Conservation (phyloP, 2,797 vertebrate species). For the Gymnothorax javanicus region DNA sequence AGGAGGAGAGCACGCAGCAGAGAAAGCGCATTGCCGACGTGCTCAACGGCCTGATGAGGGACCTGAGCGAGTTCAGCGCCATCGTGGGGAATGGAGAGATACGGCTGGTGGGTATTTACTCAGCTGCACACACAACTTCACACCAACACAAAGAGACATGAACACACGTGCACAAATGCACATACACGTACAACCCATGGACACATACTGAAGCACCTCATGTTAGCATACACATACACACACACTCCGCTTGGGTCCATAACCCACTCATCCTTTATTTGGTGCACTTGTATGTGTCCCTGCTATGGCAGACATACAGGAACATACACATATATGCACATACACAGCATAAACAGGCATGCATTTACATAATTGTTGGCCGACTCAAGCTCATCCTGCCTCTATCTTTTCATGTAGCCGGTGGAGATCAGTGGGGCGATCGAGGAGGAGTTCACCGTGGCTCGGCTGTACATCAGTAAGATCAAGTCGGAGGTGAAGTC, state of each 20-base stretch:
- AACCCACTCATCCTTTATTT: too few relatives aligned
- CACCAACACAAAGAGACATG: not conserved
- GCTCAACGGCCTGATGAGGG: constrained; percentile 77
- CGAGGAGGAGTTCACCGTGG: constrained; percentile 83
- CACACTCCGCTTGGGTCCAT: not conserved
- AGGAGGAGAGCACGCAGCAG: constrained; percentile 80
- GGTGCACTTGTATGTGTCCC: too few relatives aligned
- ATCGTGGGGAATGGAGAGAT: constrained; percentile 80
- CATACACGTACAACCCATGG: not conserved
- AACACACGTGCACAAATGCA: not conserved
- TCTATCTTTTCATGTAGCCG: constrained; percentile 54
- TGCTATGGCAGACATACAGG: too few relatives aligned
- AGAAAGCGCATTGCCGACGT: constrained; percentile 80
- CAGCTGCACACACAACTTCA: not conserved
- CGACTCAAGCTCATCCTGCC: not conserved
- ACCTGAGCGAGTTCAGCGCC: constrained; percentile 79
- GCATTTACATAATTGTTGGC: not conserved
- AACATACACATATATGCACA: not conserved
- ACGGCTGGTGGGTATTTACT: constrained; percentile 67
- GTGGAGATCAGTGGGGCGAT: constrained; percentile 81
- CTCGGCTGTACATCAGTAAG: constrained; percentile 81
- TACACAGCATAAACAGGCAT: not conserved
- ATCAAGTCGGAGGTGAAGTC: constrained; percentile 83
- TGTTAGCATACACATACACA: not conserved
- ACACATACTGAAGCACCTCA: too few relatives aligned